Evolutionary conservation across 2,113 vertebrate species (phyloP).

Genomic region (Mirza zaza): DNA sequence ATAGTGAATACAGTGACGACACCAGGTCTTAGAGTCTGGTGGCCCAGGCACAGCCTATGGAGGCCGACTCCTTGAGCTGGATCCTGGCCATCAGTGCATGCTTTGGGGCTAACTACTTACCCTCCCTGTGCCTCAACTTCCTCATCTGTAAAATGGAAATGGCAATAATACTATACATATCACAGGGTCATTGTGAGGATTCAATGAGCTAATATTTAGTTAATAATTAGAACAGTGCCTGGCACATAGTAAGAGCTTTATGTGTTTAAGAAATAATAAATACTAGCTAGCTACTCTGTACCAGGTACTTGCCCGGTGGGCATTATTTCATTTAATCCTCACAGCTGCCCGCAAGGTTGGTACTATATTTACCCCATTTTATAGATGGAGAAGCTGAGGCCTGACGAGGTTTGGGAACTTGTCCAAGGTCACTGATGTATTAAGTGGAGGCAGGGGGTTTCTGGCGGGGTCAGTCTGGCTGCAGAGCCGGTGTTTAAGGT

Average conservation of each 20-base stretch:
- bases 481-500: not conserved
- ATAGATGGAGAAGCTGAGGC: not conserved
- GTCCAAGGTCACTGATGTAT: not conserved
- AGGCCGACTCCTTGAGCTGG: not conserved
- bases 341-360: not conserved
- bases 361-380: not conserved
- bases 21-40: no score
- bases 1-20: not conserved
- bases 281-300: not conserved
- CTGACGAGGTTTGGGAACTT: not conserved
- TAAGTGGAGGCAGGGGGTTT: not conserved
- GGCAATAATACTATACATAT: not conserved
- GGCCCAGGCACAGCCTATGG: no score
- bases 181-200: not conserved
- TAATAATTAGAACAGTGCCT: not conserved
- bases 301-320: not conserved
- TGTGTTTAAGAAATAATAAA: not conserved
- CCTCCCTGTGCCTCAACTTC: not conserved
- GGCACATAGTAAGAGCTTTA: not conserved
- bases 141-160: not conserved
- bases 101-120: not conserved
- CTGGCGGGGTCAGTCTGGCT: not conserved
- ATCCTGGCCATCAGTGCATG: not conserved
- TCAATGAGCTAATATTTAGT: not conserved
- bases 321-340: not conserved